Base-by-base conservation (phyloP, 2,797 vertebrate genomes). In the Valencia hispanica region DNA sequence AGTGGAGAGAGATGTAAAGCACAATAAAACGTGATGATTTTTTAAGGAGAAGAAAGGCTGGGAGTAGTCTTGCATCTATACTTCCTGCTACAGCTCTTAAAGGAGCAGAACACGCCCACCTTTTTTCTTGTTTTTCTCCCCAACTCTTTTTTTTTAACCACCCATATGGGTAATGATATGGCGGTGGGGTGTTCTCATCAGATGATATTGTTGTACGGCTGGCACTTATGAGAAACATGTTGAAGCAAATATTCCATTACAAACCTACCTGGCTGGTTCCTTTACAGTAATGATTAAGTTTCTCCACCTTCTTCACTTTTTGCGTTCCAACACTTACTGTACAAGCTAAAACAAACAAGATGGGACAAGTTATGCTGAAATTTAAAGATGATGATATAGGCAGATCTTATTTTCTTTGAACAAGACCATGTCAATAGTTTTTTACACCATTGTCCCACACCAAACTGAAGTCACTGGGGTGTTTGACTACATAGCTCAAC, bases 391-490 rank as follows among this genome's bases (percentile, higher is more conserved):
- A 25, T 36, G 5, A 25, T 34, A 36, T 34, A 36, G 72, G 30
- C 10, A 43, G 4, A 57, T 72, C 14, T 45, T 30, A 30, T 72
- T 43, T 18, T 2, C 14, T 51, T 51, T 41, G 9, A 66, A 66
- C 36, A n/a, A 14, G 36, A 66, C 63, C 22, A 15, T 22, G 2
- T 66, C 22, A 66, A n/a, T 9, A 25, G 32, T 90, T 88, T 82
- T 86, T 86, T 82, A 79, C 81, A 87, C 82, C 75, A 79, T 85
- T 89, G 86, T 70, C 89, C 91, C 86, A 81, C 36, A 90, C 89
- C 88, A 81, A 91, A 87, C 77, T 77, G 81, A 80, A 84, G 72
- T 89, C 84, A 81, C 15, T 83, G 48, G 27, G 51, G 51, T 53
- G 8, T 53, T 50, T 50, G 20, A 50, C 17, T 25, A 53, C 10